Evolutionary conservation across 2,113 vertebrate species (phyloP).

Genomic region (Antigone vipio): DNA sequence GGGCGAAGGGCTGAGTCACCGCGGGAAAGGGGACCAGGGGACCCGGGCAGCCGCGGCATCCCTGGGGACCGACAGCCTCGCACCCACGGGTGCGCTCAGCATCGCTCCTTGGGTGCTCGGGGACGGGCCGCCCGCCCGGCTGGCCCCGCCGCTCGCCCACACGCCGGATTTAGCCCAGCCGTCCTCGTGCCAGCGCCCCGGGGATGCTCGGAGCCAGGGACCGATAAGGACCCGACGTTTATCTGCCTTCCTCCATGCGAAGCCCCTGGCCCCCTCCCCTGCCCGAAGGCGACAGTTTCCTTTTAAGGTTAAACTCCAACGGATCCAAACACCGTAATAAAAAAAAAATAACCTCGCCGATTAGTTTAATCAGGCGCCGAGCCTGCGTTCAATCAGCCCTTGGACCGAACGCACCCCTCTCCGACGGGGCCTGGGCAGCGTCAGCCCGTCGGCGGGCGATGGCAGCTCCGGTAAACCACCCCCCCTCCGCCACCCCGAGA

Average conservation of each 20-base stretch:
- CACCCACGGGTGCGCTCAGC: neutral
- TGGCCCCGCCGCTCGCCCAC: neutral
- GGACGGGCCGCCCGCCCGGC: neutral
- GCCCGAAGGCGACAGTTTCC: neutral
- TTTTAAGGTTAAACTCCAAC: constrained; percentile 46
- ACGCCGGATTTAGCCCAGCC: neutral
- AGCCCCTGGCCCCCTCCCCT: neutral
- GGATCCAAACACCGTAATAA: neutral
- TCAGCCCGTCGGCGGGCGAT: neutral
- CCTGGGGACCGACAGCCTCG: neutral
- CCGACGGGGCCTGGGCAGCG: neutral
- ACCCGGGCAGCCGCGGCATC: neutral
- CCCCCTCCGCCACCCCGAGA: no score
- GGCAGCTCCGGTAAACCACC: neutral
- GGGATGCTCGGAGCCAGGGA: neutral
- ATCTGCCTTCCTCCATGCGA: neutral
- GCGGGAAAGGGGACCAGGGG: neutral
- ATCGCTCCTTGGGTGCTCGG: neutral
- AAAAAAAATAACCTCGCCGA: neutral
- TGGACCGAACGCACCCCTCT: neutral
- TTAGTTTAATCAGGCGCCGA: neutral
- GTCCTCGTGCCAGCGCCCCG: neutral
- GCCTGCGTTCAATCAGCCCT: neutral
- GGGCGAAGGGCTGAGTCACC: constrained; percentile 4
- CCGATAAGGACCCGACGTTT: neutral